Evolutionary conservation across 1,140 invertebrate genomes (phyloP).

Genomic region (Hylyphantes graminicola): DNA sequence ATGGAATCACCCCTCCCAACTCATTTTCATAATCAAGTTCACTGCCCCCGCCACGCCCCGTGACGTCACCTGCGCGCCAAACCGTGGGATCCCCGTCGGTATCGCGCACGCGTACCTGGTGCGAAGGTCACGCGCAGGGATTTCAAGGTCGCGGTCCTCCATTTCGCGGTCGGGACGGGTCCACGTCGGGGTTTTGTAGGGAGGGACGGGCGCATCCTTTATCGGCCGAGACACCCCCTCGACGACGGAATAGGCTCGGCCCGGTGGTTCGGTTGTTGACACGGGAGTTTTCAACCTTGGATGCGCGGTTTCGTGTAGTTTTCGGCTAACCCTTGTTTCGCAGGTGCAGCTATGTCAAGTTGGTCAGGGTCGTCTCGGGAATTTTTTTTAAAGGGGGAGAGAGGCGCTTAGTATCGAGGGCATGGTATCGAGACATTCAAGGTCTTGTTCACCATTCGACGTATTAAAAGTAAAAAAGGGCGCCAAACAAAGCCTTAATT

Average conservation of each 20-base stretch:
- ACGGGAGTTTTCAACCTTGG: neutral
- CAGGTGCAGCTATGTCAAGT: no score
- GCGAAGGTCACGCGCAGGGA: conserved; percentile 22
- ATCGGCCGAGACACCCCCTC: neutral
- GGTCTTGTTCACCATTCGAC: no score
- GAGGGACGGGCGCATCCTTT: conserved; percentile 26
- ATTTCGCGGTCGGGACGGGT: conserved; percentile 44
- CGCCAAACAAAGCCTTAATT: no score
- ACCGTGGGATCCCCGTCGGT: conserved; percentile 13
- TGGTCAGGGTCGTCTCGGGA: no score
- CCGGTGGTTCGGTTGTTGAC: conserved; percentile 4
- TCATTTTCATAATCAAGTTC: neutral
- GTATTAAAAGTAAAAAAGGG: no score
- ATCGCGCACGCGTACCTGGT: conserved; percentile 38
- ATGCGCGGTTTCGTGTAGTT: neutral
- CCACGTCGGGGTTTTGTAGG: neutral
- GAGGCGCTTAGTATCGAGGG: no score
- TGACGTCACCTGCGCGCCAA: conserved; percentile 38
- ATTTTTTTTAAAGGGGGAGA: no score
- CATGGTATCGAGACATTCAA: no score
- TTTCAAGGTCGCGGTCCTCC: conserved; percentile 23
- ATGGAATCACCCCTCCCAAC: neutral
- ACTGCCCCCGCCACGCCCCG: conserved; percentile 16
- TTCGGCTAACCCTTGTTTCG: no score
- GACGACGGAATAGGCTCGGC: conserved; percentile 1